A percentile compares a stretch with the other conserved stretches of the same genome.
Conservation (phyloP, 2,797 vertebrate genomes). For the Rousettus madagascariensis region DNA sequence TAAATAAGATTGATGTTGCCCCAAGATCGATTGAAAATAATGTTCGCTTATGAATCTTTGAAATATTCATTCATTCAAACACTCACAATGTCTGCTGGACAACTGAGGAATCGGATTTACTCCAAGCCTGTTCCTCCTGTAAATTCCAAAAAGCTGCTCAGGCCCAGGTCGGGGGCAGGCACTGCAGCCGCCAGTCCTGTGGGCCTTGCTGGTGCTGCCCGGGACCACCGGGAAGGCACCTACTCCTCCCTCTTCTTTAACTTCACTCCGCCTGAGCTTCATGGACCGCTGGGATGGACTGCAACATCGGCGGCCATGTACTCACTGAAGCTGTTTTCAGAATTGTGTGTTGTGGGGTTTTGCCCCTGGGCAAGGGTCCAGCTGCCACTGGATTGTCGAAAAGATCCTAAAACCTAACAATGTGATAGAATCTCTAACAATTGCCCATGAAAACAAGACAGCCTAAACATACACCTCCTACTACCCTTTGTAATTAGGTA, state of each 20-base stretch:
- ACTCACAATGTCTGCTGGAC: neutral
- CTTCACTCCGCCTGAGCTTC: too few species aligned
- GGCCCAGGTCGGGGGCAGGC: accelerated
- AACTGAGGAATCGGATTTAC: neutral
- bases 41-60: neutral
- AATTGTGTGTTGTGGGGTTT: neutral
- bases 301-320: accelerated
- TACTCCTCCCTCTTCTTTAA: neutral
- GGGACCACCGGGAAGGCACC: too few species aligned
- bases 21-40: neutral
- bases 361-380: neutral
- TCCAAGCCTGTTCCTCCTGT: neutral
- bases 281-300: too few species aligned
- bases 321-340: neutral
- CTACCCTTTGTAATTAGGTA: neutral
- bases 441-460: neutral
- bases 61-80: neutral
- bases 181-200: neutral
- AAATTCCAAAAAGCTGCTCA: neutral
- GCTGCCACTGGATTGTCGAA: neutral
- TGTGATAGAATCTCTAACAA: neutral
- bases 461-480: neutral
- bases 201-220: neutral
- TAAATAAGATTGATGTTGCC: neutral
- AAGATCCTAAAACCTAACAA: neutral